A percentile compares a stretch with the other conserved stretches of the same genome.
Evolutionary conservation across 2,113 vertebrate species (phyloP).

Genomic region (Varanus komodoensis): DNA sequence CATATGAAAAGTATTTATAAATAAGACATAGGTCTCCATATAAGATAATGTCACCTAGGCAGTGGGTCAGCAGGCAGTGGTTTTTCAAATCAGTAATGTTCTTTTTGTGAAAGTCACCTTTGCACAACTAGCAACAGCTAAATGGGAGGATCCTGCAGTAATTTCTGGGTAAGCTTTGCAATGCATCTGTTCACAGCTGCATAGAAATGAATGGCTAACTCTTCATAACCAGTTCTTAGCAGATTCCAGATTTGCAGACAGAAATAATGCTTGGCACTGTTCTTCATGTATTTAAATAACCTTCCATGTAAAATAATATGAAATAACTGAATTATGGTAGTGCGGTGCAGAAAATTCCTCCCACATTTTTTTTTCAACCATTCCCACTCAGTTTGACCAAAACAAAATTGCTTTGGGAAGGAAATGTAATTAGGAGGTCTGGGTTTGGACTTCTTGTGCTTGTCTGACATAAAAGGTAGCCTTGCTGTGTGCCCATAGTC

Average conservation of each 20-base stretch:
- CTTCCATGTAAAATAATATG: no score
- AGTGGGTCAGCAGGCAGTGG: background rate
- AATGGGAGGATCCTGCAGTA: background rate
- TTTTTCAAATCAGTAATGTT: background rate
- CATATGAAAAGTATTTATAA: constrained; percentile 19
- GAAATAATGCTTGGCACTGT: no score
- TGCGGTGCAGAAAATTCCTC: no score
- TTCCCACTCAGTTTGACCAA: no score
- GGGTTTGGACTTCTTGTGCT: no score
- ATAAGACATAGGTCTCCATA: constrained; percentile 7
- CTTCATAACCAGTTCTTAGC: background rate
- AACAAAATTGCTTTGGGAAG: no score
- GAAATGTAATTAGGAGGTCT: no score
- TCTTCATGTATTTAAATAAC: no score
- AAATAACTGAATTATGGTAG: no score
- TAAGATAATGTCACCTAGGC: constrained; percentile 1
- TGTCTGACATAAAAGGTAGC: no score
- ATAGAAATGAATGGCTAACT: background rate
- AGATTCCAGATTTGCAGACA: background rate
- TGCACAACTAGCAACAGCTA: background rate
- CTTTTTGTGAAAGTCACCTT: background rate
- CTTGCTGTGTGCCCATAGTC: no score
- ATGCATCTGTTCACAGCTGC: background rate
- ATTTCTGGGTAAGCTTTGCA: background rate
- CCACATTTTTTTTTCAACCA: no score